These are phyloP conservation scores for Chloroceryle inda DNA, from an alignment of 2,797 vertebrate species.

Conservation along the genomic window DNA sequence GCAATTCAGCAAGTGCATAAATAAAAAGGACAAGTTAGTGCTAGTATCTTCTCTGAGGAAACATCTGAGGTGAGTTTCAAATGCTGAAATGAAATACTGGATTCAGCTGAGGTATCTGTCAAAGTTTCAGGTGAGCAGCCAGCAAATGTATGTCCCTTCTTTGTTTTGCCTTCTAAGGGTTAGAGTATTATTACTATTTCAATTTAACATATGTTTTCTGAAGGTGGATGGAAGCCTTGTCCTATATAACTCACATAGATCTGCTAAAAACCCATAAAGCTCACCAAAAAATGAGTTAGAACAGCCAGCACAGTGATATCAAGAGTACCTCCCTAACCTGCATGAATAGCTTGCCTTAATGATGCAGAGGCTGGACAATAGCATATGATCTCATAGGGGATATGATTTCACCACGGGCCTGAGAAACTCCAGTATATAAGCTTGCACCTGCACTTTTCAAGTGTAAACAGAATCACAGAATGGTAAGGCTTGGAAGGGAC, in stretches of 20 bases:
- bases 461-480: background rate
- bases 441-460: slow-evolving; percentile 38
- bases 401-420: slow-evolving; percentile 2
- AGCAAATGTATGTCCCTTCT: background rate
- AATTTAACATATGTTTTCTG: background rate
- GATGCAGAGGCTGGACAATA: slow-evolving; percentile 40
- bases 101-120: background rate
- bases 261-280: slow-evolving; percentile 37
- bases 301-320: background rate
- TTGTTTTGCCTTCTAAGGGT: background rate
- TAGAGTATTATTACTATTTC: background rate
- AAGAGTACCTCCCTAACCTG: background rate
- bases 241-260: background rate
- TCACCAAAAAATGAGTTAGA: background rate
- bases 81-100: slow-evolving; percentile 9
- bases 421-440: slow-evolving; percentile 46
- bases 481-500: too few relatives aligned
- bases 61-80: slow-evolving; percentile 25
- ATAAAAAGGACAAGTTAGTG: slow-evolving; percentile 7
- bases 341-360: background rate
- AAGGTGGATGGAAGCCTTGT: slow-evolving; percentile 6
- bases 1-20: background rate
- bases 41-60: slow-evolving; percentile 33
- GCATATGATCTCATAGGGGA: slow-evolving; percentile 32
- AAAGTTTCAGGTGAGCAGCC: background rate